Percentiles rank a stretch among this genome's conserved stretches.
Conservation (phyloP, 2,113 vertebrate species). For the Misgurnus mizolepis region DNA sequence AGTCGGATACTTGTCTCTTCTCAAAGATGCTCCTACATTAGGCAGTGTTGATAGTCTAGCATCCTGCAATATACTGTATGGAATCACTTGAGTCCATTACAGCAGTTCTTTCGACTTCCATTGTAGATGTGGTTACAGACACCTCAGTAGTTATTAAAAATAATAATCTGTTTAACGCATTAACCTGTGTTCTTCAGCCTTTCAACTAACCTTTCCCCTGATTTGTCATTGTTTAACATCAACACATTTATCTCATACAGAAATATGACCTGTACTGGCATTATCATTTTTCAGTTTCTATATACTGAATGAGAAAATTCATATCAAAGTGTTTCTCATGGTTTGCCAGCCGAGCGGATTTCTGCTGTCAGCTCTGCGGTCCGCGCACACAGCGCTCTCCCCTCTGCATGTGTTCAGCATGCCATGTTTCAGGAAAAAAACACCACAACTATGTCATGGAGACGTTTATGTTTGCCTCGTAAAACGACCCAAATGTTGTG, state of each 20-base stretch:
- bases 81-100: conserved; percentile 23
- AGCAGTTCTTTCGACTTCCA: not conserved
- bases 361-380: conserved; percentile 30
- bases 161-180: not conserved
- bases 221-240: conserved; percentile 9
- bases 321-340: conserved; percentile 18
- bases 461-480: conserved; percentile 43
- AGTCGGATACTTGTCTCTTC: conserved; percentile 11
- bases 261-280: not conserved
- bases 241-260: not conserved
- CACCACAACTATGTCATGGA: conserved; percentile 50
- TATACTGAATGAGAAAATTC: not conserved
- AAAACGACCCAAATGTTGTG: conserved; percentile 43
- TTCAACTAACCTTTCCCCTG: conserved; percentile 14
- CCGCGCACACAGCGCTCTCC: conserved; percentile 24
- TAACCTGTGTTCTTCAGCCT: not conserved
- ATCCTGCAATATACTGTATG: not conserved
- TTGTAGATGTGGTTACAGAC: not conserved
- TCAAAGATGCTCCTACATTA: not conserved
- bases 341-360: conserved; percentile 20
- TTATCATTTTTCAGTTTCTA: not conserved
- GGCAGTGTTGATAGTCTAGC: not conserved
- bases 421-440: conserved; percentile 39
- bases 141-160: conserved; percentile 19
- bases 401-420: conserved; percentile 49